These are phyloP conservation scores for Scaptodrosophila lebanonensis DNA, from an alignment of 1,140 invertebrate species.

Conservation along the genomic window DNA sequence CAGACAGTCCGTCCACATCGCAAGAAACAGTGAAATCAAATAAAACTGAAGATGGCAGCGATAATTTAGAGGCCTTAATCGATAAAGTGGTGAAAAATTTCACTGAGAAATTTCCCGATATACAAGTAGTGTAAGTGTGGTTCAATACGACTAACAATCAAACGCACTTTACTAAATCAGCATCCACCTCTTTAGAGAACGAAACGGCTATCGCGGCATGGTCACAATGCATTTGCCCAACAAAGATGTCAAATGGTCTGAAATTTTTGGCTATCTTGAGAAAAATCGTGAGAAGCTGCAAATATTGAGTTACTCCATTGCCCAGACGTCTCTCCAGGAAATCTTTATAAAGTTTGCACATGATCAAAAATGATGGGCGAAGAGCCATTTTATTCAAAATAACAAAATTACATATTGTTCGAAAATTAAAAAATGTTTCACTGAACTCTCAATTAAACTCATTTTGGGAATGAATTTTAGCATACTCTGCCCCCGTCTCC, in stretches of 20 bases:
- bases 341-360: slow-evolving; percentile 43
- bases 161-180: neutral
- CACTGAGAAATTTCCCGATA: slow-evolving; percentile 14
- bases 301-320: slow-evolving; percentile 44
- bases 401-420: no score
- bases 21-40: neutral
- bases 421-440: no score
- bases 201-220: slow-evolving; percentile 12
- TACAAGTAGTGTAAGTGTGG: slow-evolving; percentile 23
- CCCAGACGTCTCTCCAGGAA: slow-evolving; percentile 43
- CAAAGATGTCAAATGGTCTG: slow-evolving; percentile 23
- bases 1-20: neutral
- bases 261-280: slow-evolving; percentile 40
- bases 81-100: slow-evolving; percentile 6
- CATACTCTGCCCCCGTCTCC: no score
- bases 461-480: no score
- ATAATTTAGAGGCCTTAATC: neutral
- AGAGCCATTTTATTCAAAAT: no score
- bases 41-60: neutral
- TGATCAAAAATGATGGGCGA: no score
- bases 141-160: neutral
- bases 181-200: slow-evolving; percentile 17
- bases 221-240: slow-evolving; percentile 34
- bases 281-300: neutral
- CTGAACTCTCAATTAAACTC: no score